Evolutionary conservation across 2,888 invertebrate species (phyloP).

Genomic region (Elegia similella): DNA sequence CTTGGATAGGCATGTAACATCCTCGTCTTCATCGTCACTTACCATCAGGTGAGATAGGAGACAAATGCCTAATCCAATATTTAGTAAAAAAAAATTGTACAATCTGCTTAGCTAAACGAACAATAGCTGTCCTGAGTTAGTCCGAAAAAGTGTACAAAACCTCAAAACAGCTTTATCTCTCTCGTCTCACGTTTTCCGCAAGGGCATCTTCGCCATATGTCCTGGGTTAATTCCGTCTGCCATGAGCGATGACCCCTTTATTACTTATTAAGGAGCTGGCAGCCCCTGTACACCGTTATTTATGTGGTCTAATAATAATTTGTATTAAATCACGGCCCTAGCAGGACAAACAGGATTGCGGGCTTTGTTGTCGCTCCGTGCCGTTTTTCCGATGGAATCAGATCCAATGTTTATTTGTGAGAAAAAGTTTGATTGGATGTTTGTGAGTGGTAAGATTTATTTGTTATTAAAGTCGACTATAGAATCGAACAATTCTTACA

Average conservation of each 20-base stretch:
- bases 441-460: conserved; percentile 10
- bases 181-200: conserved; percentile 4
- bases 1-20: too few species aligned
- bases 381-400: conserved; percentile 50
- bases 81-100: too few species aligned
- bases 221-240: conserved; percentile 66
- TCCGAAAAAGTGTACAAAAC: neutral
- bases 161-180: conserved; percentile 2
- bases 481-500: neutral
- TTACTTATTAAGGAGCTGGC: conserved; percentile 78
- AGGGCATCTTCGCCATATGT: conserved; percentile 54
- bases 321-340: conserved; percentile 79
- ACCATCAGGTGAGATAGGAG: too few species aligned
- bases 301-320: conserved; percentile 81
- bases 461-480: neutral
- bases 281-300: conserved; percentile 72
- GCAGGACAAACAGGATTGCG: conserved; percentile 75
- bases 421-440: conserved; percentile 37
- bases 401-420: conserved; percentile 47
- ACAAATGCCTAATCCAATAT: too few species aligned
- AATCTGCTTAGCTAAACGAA: too few species aligned
- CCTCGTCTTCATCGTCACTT: too few species aligned
- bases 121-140: neutral
- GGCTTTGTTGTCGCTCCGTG: conserved; percentile 70
- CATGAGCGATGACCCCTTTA: conserved; percentile 80